Base-by-base conservation (phyloP, 2,113 vertebrate species). In the Phaethon lepturus region DNA sequence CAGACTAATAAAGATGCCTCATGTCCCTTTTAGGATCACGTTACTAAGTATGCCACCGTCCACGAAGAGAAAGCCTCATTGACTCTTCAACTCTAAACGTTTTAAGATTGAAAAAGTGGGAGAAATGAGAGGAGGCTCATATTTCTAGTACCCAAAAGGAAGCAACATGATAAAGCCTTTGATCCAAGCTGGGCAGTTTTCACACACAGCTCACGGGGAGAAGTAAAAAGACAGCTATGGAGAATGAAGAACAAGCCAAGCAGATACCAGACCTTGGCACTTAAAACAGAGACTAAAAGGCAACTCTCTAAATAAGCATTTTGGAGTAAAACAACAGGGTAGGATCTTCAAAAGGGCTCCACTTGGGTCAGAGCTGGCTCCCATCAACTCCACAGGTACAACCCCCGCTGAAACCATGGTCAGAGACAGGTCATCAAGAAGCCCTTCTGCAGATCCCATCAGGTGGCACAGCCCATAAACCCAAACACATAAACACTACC, bases 141-240 rank as follows among this genome's bases (percentile, higher is more conserved):
- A 40, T 86, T 77, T 73, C 62, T 80, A 73, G 67, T 28, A 59
- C 35, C 77, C 10, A 0, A 82, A 81, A 80, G 50, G 58, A 71
- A 91, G 80, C 24, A 78, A 88, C 7, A 6, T 17, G 79, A 86
- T 29, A 42, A 13, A 74, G 67, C 23, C 71, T 66, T 74, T 73
- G 72, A 79, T 79, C 84, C 45, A 42, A 83, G 91, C 55, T 38
- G 91, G 85, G 49, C 59, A 89, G 84, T 77, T 78, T 93, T 84
- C 73, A 58, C 71, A 67, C 4, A 40, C 1, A 68, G 78, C 62
- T 82, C 55, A 26, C 0, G 1, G 44, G 42, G 31, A 93, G 38
- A 75, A 66, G 47, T 2, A 76, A 60, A 92, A 94, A 76, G 17
- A 19, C 24, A 88, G 53, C 35, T 69, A n/a, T 4, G 28, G 74